These are phyloP conservation scores for Morone chrysops DNA, from an alignment of 2,113 vertebrate genomes.

Conservation along the genomic window DNA sequence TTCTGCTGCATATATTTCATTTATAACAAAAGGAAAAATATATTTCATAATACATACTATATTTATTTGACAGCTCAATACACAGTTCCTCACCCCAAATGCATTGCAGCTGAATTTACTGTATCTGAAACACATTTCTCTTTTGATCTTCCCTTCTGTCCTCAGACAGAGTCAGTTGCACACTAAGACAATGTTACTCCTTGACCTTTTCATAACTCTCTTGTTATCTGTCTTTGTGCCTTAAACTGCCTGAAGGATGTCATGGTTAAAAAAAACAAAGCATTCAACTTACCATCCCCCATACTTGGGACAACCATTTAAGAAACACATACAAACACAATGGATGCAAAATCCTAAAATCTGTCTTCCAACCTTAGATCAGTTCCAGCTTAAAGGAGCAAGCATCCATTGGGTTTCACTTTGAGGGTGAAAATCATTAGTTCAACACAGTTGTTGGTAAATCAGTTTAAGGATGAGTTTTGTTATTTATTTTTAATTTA, in stretches of 20 bases:
- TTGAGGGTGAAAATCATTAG: not conserved
- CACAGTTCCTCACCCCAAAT: not conserved
- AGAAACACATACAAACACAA: not conserved
- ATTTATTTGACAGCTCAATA: not conserved
- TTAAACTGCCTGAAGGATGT: constrained; percentile 49
- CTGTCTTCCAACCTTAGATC: not conserved
- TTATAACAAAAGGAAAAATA: not conserved
- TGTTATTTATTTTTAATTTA: not conserved
- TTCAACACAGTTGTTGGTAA: not conserved
- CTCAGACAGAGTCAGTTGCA: constrained; percentile 39
- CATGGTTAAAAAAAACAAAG: constrained; percentile 52
- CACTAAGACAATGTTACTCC: constrained; percentile 56
- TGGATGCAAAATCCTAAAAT: constrained; percentile 11
- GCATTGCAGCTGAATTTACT: not conserved
- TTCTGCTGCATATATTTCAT: not conserved
- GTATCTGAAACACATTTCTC: not conserved
- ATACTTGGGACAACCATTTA: constrained; percentile 2
- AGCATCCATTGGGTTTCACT: not conserved
- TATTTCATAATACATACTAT: not conserved
- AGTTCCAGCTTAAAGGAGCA: too few species aligned
- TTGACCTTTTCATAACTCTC: constrained; percentile 72
- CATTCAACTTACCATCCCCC: constrained; percentile 35
- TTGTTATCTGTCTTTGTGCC: constrained; percentile 55
- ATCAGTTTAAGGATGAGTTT: not conserved
- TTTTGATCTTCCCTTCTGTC: constrained; percentile 21